These are phyloP conservation scores for Microcebus jonahi DNA, from an alignment of 2,113 vertebrate genomes.

Conservation along the genomic window DNA sequence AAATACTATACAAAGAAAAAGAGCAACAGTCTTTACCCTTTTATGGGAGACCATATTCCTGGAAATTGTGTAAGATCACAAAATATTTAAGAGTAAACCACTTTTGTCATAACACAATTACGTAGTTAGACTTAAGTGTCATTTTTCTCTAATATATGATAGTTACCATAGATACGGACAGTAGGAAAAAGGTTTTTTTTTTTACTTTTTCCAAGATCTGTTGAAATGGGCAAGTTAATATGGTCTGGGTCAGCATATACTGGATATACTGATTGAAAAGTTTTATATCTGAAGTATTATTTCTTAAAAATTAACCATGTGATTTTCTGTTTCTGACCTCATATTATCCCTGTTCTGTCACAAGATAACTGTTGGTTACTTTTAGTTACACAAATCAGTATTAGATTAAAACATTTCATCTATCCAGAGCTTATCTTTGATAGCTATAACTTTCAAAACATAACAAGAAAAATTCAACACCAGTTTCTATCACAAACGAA, in stretches of 20 bases:
- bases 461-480: neutral
- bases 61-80: neutral
- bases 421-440: slow-evolving; percentile 4
- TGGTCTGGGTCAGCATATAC: neutral
- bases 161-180: neutral
- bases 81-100: neutral
- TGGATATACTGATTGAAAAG: neutral
- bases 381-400: neutral
- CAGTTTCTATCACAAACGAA: neutral
- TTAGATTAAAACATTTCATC: neutral
- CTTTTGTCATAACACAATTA: neutral
- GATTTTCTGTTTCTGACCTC: neutral
- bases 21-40: neutral
- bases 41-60: neutral
- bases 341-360: neutral
- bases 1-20: neutral
- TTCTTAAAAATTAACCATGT: neutral
- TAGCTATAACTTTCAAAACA: neutral
- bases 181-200: neutral
- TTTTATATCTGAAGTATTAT: slow-evolving; percentile 13
- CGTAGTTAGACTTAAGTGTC: neutral
- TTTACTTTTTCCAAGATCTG: neutral
- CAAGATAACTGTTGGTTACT: neutral
- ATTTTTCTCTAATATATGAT: neutral
- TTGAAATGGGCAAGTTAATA: neutral